Evolutionary conservation across 2,888 invertebrate species (phyloP).

Genomic region (Philopedon plagiatum): DNA sequence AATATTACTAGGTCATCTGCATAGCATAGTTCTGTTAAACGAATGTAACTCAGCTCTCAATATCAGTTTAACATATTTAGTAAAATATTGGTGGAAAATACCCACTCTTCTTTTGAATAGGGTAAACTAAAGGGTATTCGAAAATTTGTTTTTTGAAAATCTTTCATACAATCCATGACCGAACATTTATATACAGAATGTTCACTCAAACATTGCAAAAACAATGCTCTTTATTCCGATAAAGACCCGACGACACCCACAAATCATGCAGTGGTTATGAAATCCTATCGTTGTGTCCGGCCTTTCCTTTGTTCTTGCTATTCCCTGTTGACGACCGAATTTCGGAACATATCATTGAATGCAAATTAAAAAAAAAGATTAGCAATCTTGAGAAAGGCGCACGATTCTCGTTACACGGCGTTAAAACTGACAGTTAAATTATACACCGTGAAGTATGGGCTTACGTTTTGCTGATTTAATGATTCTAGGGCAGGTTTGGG

Average conservation of each 20-base stretch:
- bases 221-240: not conserved
- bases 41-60: too few species aligned
- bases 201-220: too few species aligned
- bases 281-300: slow-evolving; percentile 17
- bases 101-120: too few species aligned
- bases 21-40: too few species aligned
- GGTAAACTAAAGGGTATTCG: too few species aligned
- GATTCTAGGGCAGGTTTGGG: not conserved
- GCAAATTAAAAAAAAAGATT: slow-evolving; percentile 37
- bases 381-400: slow-evolving; percentile 21
- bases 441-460: slow-evolving; percentile 7
- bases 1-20: too few species aligned
- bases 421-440: slow-evolving; percentile 30
- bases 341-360: slow-evolving; percentile 38
- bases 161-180: too few species aligned
- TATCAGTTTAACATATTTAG: too few species aligned
- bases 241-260: slow-evolving; percentile 21
- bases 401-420: slow-evolving; percentile 36
- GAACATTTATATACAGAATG: too few species aligned
- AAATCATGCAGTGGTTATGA: slow-evolving; percentile 37
- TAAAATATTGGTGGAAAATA: too few species aligned
- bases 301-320: slow-evolving; percentile 28
- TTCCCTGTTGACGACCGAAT: slow-evolving; percentile 24
- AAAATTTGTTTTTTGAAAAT: too few species aligned
- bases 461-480: slow-evolving; percentile 1